Percentiles rank a stretch among this genome's conserved stretches.
phyloP scores from a whole-genome alignment of 2,113 vertebrate species.

The Petroica traversi region DNA sequence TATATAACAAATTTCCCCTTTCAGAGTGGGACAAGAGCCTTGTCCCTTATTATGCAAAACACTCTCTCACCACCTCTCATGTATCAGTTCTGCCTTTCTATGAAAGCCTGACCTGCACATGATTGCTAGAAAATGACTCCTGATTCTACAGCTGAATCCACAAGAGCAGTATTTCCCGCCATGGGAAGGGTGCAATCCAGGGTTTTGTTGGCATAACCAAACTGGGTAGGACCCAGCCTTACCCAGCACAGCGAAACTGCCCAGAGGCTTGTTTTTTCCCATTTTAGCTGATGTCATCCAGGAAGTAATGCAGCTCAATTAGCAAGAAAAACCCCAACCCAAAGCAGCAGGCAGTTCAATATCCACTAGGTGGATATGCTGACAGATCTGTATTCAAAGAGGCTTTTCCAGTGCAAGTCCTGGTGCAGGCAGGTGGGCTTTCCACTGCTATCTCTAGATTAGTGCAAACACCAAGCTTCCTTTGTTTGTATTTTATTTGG shows the following conservation, averaged over 20 bases:
- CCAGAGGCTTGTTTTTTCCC: background rate
- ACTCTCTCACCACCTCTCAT: background rate
- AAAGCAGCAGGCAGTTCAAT: background rate
- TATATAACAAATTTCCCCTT: background rate
- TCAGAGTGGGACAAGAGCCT: background rate
- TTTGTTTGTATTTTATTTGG: background rate
- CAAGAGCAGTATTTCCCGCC: background rate
- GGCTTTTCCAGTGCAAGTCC: background rate
- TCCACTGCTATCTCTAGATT: background rate
- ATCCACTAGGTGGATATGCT: background rate
- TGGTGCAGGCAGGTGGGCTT: background rate
- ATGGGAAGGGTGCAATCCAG: background rate
- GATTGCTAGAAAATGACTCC: background rate
- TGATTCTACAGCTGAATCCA: background rate
- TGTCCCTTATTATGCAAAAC: background rate
- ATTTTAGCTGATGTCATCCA: background rate
- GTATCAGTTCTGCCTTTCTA: background rate
- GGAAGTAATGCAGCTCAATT: background rate
- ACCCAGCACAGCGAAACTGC: background rate
- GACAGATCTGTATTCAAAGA: background rate
- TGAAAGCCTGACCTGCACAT: background rate
- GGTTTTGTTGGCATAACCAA: background rate
- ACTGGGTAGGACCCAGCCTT: background rate
- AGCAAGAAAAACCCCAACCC: rapidly evolving
- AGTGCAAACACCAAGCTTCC: background rate